A percentile compares a stretch with the other conserved stretches of the same genome.
These are phyloP conservation scores for Habropoda laboriosa DNA, from an alignment of 1,140 invertebrate genomes.

Conservation along the genomic window DNA sequence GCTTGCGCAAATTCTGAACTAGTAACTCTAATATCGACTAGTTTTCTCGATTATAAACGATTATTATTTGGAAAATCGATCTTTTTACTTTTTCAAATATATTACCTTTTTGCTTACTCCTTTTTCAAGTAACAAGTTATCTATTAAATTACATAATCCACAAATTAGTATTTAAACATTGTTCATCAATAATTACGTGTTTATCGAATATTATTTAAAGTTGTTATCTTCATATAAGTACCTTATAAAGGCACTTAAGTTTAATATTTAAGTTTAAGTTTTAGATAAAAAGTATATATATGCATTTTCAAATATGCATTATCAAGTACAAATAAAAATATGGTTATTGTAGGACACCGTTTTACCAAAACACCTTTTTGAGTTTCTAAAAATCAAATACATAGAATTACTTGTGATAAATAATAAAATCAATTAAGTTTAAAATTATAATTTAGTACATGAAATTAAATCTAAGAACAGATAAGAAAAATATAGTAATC, in stretches of 20 bases:
- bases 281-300: background rate
- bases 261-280: no score
- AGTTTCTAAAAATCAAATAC: background rate
- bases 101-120: background rate
- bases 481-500: background rate
- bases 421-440: background rate
- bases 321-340: slow-evolving; percentile 7
- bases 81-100: slow-evolving; percentile 8
- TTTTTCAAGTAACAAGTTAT: background rate
- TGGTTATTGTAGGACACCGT: no score
- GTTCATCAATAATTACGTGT: background rate
- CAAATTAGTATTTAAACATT: background rate
- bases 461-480: background rate
- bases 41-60: slow-evolving; percentile 4
- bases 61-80: slow-evolving; percentile 11
- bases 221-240: background rate
- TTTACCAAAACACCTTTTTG: background rate
- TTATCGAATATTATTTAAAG: background rate
- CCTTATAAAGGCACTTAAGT: no score
- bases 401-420: background rate
- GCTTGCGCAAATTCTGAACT: background rate
- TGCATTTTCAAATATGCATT: no score
- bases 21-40: slow-evolving; percentile 5
- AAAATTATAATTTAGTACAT: background rate
- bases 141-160: background rate